A percentile compares a stretch with the other conserved stretches of the same genome.
Evolutionary conservation across 2,113 vertebrate species (phyloP).

Genomic region (Anhinga anhinga): DNA sequence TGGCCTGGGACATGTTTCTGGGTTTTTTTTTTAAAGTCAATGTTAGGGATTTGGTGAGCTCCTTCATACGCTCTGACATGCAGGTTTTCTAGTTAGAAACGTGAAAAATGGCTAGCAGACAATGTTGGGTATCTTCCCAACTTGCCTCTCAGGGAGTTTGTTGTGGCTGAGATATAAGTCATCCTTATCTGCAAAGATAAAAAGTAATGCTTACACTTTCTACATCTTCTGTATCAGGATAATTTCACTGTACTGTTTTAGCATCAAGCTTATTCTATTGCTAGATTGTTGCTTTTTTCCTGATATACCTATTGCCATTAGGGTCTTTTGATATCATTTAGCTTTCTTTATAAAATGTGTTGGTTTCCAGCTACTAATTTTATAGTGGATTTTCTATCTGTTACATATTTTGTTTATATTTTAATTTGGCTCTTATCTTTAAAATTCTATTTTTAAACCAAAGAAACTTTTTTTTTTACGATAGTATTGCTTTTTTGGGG

Average conservation of each 20-base stretch:
- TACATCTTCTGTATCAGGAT: not conserved
- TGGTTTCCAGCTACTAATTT: not conserved
- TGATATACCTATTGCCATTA: not conserved
- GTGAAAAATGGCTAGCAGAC: not conserved
- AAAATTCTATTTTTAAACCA: not conserved
- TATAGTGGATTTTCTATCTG: not conserved
- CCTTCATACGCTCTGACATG: not conserved
- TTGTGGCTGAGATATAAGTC: not conserved
- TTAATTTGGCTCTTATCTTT: not conserved
- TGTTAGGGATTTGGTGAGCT: not conserved
- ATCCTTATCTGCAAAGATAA: not conserved
- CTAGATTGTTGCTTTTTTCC: not conserved
- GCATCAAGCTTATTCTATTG: not conserved
- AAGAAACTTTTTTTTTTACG: not conserved
- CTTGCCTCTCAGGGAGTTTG: not conserved
- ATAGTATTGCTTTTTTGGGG: not conserved
- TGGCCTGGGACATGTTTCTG: conserved; percentile 3
- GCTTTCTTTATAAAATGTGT: not conserved
- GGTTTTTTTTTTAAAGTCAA: not conserved
- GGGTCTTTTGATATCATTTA: not conserved
- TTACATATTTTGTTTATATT: not conserved
- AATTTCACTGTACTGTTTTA: not conserved
- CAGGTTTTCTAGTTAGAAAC: not conserved
- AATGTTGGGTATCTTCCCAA: not conserved
- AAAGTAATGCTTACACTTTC: not conserved